Percentiles rank a stretch among this genome's conserved stretches.
Evolutionary conservation across 2,888 invertebrate genomes (phyloP).

Genomic region (Lordiphosa andalusiaca): DNA sequence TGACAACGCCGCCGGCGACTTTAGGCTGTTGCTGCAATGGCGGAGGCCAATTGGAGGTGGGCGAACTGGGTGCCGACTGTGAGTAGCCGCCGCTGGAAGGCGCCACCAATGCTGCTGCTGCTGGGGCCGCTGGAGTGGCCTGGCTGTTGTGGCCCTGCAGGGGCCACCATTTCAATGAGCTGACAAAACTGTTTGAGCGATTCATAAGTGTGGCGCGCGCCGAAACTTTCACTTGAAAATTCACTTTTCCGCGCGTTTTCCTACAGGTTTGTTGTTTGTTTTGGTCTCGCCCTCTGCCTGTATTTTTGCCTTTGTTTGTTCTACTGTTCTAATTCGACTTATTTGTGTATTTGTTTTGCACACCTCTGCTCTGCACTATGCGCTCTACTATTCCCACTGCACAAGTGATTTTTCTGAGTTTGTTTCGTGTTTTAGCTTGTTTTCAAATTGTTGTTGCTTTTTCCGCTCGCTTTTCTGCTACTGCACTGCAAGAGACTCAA

Average conservation of each 20-base stretch:
- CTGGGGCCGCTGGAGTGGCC: constrained; percentile 36
- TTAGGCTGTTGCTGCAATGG: constrained; percentile 44
- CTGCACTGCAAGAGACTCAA: constrained; percentile 72
- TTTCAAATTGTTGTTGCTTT: constrained; percentile 11
- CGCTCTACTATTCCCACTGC: neutral
- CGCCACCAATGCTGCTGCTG: constrained; percentile 16
- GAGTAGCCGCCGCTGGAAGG: constrained; percentile 47
- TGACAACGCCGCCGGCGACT: constrained; percentile 42
- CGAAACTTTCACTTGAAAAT: constrained; percentile 37
- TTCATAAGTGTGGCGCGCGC: constrained; percentile 58
- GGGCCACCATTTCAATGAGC: constrained; percentile 80
- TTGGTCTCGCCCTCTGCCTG: constrained; percentile 12
- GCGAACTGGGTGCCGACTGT: constrained; percentile 65
- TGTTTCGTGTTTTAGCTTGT: constrained; percentile 17
- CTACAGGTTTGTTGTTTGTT: constrained; percentile 4
- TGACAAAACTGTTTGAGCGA: constrained; percentile 80
- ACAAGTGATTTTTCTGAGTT: constrained; percentile 16
- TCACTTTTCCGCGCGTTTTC: constrained; percentile 40
- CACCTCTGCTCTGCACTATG: constrained; percentile 12
- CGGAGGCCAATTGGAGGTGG: constrained; percentile 61
- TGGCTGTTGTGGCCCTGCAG: constrained; percentile 73
- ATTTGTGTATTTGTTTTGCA: constrained; percentile 2
- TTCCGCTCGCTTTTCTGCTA: constrained; percentile 32
- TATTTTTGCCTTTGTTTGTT: constrained; percentile 2
- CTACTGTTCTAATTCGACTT: constrained; percentile 2